Base-by-base conservation (phyloP, 2,797 vertebrate species). In the Amblyopsis hoosieri region DNA sequence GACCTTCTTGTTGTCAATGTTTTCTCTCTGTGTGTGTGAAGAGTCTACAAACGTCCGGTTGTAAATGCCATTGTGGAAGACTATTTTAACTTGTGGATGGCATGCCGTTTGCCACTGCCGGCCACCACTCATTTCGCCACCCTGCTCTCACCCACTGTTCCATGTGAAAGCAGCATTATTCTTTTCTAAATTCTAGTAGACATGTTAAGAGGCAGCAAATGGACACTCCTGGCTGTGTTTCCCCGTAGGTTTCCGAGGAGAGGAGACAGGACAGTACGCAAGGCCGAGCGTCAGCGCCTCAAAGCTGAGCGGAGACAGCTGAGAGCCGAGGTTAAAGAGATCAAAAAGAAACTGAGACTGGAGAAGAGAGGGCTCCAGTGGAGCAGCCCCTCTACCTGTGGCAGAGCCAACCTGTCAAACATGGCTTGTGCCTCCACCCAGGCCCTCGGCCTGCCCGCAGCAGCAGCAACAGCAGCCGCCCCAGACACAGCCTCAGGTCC, bases 311-410 rank as follows among this genome's bases (percentile, higher is more conserved):
- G 98, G 89, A 94, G 95, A 74, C 97, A 98, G 87, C 92, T 97
- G 17, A 97, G 97, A 88, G 96, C 95, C 45, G 97, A 98, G 80
- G 95, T 98, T 77, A 95, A 97, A 83, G 97, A 99, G 91, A 96
- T 98, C 78, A 98, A 98, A 91, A 98, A 96, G 89, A 98, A 98
- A 89, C 93, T 99, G 59, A 95, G 97, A 85, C 84, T 98, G 87
- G 97, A 98, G 87, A 96, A 96, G 88, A 94, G 96, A 80, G 95
- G 96, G 82, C 91, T 96, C 80, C 92, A 95, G 78, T 96, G 96
- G 95, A 96, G 94, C 64, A 95, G 94, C 72, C 23, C 91, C 90
- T 78, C 91, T 74, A 89, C 91, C 83, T 89, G 90, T 72, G 87
- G 83, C 84, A 83, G 86, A 81, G 82, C 75, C 83, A 85, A 75